Evolutionary conservation across 2,113 vertebrate genomes (phyloP), one percentile per base, ranked within the genome.

Genomic region (Mungos mungo): DNA sequence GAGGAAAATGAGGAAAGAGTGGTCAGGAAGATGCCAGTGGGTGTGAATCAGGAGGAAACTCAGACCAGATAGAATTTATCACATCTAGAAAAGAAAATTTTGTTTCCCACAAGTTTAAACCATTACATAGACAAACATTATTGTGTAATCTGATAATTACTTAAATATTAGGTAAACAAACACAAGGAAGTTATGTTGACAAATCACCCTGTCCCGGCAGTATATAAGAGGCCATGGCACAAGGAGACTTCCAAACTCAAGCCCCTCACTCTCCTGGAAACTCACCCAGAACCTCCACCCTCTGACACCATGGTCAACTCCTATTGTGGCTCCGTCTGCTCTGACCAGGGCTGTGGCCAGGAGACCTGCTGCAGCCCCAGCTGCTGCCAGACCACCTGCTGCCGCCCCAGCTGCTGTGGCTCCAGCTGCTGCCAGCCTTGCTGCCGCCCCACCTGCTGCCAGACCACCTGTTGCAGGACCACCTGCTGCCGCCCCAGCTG

Each of bases 251-350:
- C 82, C 57, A 97, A n/a, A 97, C 79, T 83, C 85, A 23, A 31
- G 33, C 91, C 94, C 13, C 29, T 93, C 47, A 60, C 66, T 38
- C n/a, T 90, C 54, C 82, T 89, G 23, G 10, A 98, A 97, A 96
- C 71, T 2, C 45, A 74, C 66, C 29, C 18, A 88, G 80, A 95
- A 66, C 27, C 27, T 68, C 57, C 35, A 72, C 2, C 31, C 38
- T 91, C 93, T 15, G 31, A 76, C 72, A 76, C 72, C 38, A 76
- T 76, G 72, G 72, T 45, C 41, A 45, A 76, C 41, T 76, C 72
- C 72, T 76, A 25, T 45, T 76, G 38, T 76, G 57, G 57, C 21
- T 60, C 57, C 57, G 18, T 19, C 21, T 60, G 57, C 57, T 60
- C 50, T 50, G 50, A 50, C 50, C 50, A 50, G 50, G 50, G 50